Base-by-base conservation (phyloP, 2,888 invertebrate species). In the Allacma fusca region DNA sequence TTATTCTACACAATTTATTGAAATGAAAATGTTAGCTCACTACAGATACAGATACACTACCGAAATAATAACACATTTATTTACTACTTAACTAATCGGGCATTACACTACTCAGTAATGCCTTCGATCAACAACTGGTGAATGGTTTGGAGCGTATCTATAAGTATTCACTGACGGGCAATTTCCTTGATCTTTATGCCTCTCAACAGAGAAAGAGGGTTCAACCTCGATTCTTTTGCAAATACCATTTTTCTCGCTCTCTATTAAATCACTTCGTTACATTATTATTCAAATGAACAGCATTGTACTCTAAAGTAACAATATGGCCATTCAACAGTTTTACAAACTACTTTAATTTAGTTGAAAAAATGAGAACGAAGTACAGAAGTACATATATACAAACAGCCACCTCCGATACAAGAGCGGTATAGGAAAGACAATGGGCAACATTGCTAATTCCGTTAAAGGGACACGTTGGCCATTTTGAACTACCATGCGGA, bases 201-300 rank as follows among this genome's bases (percentile, higher is more conserved):
- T 50, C 16, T 50, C 2, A 50, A 13, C 9, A 50, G 19, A 50
- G 9, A 2, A 19, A 50, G 50, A 50, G 19, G 34, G 34, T 9
- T 7, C 50, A 50, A 50, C 50, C 50, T 50, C 50, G 50, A 50
- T 50, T 50, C n/a, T 19, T 16, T n/a, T 12, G n/a, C 19, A 50
- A n/a, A 19, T 13, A 50, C 16, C 50, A 50, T 50, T 50, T 50
- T 13, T 1, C 50, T 50, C 19, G n/a, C 50, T n/a, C 50, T 50
- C 50, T 50, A 50, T 50, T n/a, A 19, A 50, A 50, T n/a, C 50
- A 50, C 16, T 50, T 50, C n/a, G 50, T 50, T 50, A n/a, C 50
- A 50, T 50, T 50, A 50, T 50, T 50, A 50, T 50, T 50, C n/a
- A 50, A 50, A 50, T 50, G 16, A 50, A 50, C 16, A 16, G 19